phyloP scores from a whole-genome alignment of 2,888 invertebrate genomes.

The Belgica antarctica region DNA sequence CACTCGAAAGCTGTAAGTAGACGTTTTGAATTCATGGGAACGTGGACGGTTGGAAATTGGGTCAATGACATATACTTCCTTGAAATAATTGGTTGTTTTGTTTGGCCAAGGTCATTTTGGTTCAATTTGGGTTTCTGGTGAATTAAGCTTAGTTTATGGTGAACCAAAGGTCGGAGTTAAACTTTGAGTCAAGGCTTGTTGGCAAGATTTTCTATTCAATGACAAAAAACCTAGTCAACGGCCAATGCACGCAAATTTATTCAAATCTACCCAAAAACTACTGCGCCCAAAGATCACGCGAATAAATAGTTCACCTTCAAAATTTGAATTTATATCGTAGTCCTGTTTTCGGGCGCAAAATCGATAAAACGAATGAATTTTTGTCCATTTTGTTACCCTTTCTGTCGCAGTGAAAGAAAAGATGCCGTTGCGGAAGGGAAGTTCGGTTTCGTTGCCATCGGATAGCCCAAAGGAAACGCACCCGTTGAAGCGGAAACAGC shows the following conservation, averaged over 20 bases:
- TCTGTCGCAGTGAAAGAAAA: constrained; percentile 3
- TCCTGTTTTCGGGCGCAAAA: constrained; percentile 12
- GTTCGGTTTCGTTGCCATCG: neutral
- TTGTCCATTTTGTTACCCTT: neutral
- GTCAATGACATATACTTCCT: no score
- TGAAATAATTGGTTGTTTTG: no score
- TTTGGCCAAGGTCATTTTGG: no score
- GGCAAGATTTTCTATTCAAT: no score
- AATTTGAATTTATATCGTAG: constrained; percentile 12
- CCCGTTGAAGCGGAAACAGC: constrained; percentile 45
- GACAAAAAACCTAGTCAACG: no score
- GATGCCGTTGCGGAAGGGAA: constrained; percentile 28
- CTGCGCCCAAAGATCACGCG: constrained; percentile 35
- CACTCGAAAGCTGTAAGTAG: constrained; percentile 47
- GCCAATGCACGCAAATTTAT: neutral
- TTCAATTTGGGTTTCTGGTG: no score
- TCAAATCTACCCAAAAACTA: neutral
- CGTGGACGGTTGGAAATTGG: no score
- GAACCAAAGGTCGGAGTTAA: no score
- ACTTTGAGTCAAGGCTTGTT: no score
- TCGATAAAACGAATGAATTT: constrained; percentile 33
- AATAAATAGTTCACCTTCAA: constrained; percentile 30
- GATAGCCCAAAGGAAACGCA: constrained; percentile 41
- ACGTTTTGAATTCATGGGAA: constrained; percentile 35
- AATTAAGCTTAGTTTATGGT: no score